Evolutionary conservation across 2,888 invertebrate species (phyloP), one percentile per base, ranked within the genome.

Genomic region (Cosmopolites sordidus): DNA sequence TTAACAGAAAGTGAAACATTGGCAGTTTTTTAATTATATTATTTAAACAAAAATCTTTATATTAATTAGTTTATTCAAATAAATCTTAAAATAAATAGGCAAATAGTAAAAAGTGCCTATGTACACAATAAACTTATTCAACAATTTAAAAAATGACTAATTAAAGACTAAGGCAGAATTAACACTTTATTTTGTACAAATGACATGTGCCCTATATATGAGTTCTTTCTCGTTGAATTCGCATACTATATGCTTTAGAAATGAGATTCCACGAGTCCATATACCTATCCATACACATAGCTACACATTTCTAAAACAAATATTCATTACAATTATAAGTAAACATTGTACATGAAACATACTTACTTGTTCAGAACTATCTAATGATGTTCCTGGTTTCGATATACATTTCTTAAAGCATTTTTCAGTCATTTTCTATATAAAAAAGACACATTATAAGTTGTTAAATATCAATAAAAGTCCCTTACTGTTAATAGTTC

Each of bases 251-350:
- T 0, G 94, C 86, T 74, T 87, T 85, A 9, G 93, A 92, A 9
- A 97, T 92, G 48, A 94, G 77, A 75, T 94, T 92, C 88, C 92
- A 95, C 2, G 94, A 84, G 69, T 98, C 97, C 90, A 96, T 92
- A 78, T 92, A 98, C 68, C 97, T 82, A 74, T 97, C 97, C 95
- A 96, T 95, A 73, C 97, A 97, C 91, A 95, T 94, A 0, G 93
- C 91, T 63, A 97, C 83, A 72, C 96, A 97, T 84, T 93, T 95
- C 86, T 96, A 85, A 44, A 79, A n/a, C n/a, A 80, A 52, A 18
- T 15, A 47, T 33, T 42, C 16, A 2, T 22, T 16, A 40, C 17
- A 16, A 16, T 18, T 39, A 39, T 38, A 47, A 6, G n/a, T 14
- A 12, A 44, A 11, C 12, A 16, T 15, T 29, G 11, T 22, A 15